Conservation (phyloP, 2,888 invertebrate genomes). For the Hedya salicella region DNA sequence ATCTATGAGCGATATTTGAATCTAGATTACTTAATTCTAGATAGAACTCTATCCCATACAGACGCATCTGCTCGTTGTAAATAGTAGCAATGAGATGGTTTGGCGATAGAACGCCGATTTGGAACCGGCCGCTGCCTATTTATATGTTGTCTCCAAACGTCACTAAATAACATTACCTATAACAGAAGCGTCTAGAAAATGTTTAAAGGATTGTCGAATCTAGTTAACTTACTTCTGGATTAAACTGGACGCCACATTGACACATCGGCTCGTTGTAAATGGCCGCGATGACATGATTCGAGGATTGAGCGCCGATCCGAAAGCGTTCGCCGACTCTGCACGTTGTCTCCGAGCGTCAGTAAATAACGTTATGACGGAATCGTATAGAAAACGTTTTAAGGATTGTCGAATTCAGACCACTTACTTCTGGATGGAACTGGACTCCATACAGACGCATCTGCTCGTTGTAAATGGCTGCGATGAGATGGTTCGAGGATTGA, state of each 20-base stretch:
- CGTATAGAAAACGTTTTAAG: no score
- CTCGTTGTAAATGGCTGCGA: conserved; percentile 96
- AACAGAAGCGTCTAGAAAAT: no score
- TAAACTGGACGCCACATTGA: conserved; percentile 98
- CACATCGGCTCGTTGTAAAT: conserved; percentile 96
- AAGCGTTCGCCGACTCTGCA: conserved; percentile 96
- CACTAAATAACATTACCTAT: no score
- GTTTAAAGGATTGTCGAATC: no score
- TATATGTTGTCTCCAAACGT: no score
- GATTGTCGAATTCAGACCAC: no score
- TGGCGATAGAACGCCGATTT: conserved; percentile 92
- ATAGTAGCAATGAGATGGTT: conserved; percentile 94
- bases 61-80: conserved; percentile 93
- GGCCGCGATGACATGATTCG: conserved; percentile 92
- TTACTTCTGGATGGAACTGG: conserved; percentile 98
- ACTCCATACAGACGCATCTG: conserved; percentile 96
- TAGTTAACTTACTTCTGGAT: conserved; percentile 90
- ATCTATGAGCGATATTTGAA: no score
- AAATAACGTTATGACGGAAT: no score
- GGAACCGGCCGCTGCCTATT: conserved; percentile 95
- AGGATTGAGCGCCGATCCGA: conserved; percentile 93
- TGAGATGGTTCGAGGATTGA: conserved; percentile 90
- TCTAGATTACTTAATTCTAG: conserved; percentile 95
- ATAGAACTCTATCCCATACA: conserved; percentile 99
- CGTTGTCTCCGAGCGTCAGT: conserved; percentile 98